Evolutionary conservation across 2,888 invertebrate genomes (phyloP), one percentile per base, ranked within the genome.

Genomic region (Lordiphosa fenestrarum): DNA sequence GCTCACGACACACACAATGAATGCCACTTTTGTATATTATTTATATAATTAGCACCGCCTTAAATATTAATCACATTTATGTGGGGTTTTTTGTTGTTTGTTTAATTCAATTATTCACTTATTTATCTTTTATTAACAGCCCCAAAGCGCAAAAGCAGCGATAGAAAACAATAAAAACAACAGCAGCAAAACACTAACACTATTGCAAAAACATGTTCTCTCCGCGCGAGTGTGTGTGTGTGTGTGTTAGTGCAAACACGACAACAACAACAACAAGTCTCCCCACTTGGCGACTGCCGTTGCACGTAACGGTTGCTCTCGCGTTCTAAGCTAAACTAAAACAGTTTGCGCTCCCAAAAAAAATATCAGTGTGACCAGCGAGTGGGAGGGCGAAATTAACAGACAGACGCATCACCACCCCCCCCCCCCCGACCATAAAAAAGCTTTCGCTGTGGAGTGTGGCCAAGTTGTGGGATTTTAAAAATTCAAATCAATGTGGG

Each of bases 101-200:
- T 71, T 71, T 80, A 84, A 80, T 84, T 80, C 71, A 84, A 80
- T 80, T 84, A 80, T 80, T 81, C 74, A 80, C 81, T 78, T 84
- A 81, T 80, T 80, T 80, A 80, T 80, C 81, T 73, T 73, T 71
- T 66, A 81, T 84, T 84, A 81, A 84, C 78, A 71, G 59, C 15
- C 59, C 55, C 53, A 60, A 48, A 66, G 58, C 65, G 60, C 62
- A 65, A 59, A 67, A 53, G 51, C 49, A 21, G 12, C 38, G 35
- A 47, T 35, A 54, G 19, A 48, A 46, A 58, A 49, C 53, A 63
- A 62, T 73, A 59, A 61, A 67, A 64, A 65, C 52, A 72, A 67
- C 57, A 30, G 30, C 53, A 65, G 30, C 53, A 65, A 73, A 60
- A 52, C 59, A 76, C 76, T 63, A 80, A 80, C 59, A 80, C 81